Evolutionary conservation across 2,113 vertebrate species (phyloP), one percentile per base, ranked within the genome.

Genomic region (Oryzias javanicus): DNA sequence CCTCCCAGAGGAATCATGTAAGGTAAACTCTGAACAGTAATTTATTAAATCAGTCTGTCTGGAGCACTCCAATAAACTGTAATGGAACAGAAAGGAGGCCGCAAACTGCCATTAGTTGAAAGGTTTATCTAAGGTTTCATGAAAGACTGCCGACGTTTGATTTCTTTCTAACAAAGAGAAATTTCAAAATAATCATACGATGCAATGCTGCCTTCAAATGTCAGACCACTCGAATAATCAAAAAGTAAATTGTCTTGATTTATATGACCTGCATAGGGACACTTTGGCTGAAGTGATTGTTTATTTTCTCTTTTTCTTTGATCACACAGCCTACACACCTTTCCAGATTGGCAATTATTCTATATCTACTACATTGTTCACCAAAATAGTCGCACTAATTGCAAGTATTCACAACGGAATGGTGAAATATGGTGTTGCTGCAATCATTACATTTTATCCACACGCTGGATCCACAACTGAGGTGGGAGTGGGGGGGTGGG

Each of bases 381-480:
- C 25, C 55, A 25, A 60, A 60, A 76, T 54, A 55, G n/a, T 49
- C 20, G 20, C 51, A 7, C 42, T 70, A 64, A 70, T 66, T 56
- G 62, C 55, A 47, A 62, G 41, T 18, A 62, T 58, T 53, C 25
- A 53, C 66, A 64, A 80, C 75, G 17, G 35, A 70, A 71, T 73
- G 44, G 72, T 67, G 71, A 55, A 60, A 76, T 53, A 59, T 54
- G 57, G 20, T 53, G 56, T 61, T 68, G 62, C 76, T 78, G 42
- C 47, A 58, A 54, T 64, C 64, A 42, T 20, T 73, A 59, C 52
- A 68, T 42, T 74, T 79, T 40, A 66, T 52, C 49, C 63, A 58
- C 52, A 73, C 69, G 78, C 70, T 73, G 45, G 55, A 24, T 72
- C 47, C 24, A 49, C 15, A 24, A 62, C 35, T 19, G 4, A 69